A percentile compares a stretch with the other conserved stretches of the same genome.
These are phyloP conservation scores for Aselliscus stoliczkanus DNA, from an alignment of 2,797 vertebrate genomes.

Conservation along the genomic window DNA sequence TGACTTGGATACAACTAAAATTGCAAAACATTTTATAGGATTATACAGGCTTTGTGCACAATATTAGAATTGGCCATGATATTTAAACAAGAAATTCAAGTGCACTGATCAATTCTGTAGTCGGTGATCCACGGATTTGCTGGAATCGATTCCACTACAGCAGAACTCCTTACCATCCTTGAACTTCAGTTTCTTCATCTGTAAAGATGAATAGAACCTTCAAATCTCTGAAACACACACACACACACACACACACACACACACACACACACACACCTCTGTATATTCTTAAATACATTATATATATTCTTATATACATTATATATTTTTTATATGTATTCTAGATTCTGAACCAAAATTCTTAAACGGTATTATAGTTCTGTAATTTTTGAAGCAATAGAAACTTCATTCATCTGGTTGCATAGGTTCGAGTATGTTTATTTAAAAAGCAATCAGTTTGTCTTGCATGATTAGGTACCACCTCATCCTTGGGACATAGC, in stretches of 20 bases:
- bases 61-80: neutral
- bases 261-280: too few species aligned
- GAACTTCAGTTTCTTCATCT: neutral
- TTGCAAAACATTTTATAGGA: neutral
- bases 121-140: neutral
- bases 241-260: neutral
- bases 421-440: neutral
- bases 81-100: neutral
- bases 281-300: neutral
- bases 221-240: neutral
- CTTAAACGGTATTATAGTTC: neutral
- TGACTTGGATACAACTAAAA: neutral
- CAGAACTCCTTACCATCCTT: neutral
- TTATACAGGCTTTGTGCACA: neutral
- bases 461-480: neutral
- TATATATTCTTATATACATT: too few species aligned
- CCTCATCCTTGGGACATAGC: neutral
- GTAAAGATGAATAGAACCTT: neutral
- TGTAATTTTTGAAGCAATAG: neutral
- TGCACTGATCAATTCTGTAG: neutral
- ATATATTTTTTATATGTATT: neutral
- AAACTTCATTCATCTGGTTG: neutral
- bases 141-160: accelerated
- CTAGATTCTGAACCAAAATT: neutral
- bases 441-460: neutral